These are phyloP conservation scores for Romanogobio albipinnatus DNA, from an alignment of 2,113 vertebrate species.

Conservation along the genomic window DNA sequence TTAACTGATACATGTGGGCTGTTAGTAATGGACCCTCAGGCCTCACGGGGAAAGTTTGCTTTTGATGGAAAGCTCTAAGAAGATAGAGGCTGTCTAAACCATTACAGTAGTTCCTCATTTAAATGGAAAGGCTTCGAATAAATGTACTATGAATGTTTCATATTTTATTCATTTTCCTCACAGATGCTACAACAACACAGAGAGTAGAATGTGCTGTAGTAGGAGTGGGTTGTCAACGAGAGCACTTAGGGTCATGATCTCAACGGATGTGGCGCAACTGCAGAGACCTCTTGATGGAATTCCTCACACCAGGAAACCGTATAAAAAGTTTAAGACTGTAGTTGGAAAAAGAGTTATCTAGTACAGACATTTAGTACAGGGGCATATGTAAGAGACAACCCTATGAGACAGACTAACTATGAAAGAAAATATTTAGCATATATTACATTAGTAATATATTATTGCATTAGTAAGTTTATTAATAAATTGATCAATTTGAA, in stretches of 20 bases:
- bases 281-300: not conserved
- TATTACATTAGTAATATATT: not conserved
- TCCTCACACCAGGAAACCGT: not conserved
- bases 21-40: slow-evolving; percentile 15
- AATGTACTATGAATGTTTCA: slow-evolving; percentile 33
- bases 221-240: not conserved
- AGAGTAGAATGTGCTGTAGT: slow-evolving; percentile 13
- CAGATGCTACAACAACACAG: slow-evolving; percentile 20
- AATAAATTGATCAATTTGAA: not conserved
- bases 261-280: not conserved
- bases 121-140: slow-evolving; percentile 20
- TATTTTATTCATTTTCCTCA: slow-evolving; percentile 26
- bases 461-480: not conserved
- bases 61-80: slow-evolving; percentile 9
- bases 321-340: not conserved
- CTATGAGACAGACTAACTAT: not conserved
- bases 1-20: slow-evolving; percentile 52
- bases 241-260: not conserved
- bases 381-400: too few species aligned
- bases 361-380: not conserved
- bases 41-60: not conserved
- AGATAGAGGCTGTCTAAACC: not conserved
- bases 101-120: slow-evolving; percentile 37
- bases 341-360: not conserved
- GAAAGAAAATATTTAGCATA: not conserved